Evolutionary conservation across 2,113 vertebrate genomes (phyloP).

Genomic region (Glareola pratincola): DNA sequence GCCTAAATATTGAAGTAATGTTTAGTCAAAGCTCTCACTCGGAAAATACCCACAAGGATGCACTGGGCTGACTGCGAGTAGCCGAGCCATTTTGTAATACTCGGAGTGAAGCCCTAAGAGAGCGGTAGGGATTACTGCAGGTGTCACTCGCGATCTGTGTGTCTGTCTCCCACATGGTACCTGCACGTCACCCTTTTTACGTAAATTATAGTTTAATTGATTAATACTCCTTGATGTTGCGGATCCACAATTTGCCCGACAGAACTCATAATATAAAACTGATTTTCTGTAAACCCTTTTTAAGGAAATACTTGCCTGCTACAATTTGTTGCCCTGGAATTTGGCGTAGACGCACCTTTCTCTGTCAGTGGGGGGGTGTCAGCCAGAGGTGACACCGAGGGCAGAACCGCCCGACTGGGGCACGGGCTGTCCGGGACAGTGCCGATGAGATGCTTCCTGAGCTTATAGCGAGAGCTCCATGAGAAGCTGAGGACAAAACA

Average conservation of each 20-base stretch:
- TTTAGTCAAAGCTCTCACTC: background rate
- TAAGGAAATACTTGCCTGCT: background rate
- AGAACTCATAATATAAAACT: background rate
- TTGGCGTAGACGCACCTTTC: background rate
- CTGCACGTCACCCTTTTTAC: background rate
- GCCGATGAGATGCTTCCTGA: background rate
- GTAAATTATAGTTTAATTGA: background rate
- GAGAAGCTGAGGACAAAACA: background rate
- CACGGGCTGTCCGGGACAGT: background rate
- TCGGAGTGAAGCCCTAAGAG: background rate
- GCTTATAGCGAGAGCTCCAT: background rate
- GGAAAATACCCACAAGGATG: background rate
- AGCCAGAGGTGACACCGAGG: background rate
- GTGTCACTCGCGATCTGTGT: too few relatives aligned
- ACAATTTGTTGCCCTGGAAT: background rate
- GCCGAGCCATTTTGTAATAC: background rate
- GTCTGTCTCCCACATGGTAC: background rate
- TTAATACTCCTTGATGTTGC: background rate
- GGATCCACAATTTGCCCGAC: background rate
- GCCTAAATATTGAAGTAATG: background rate
- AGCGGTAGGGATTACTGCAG: background rate
- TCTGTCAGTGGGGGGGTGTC: background rate
- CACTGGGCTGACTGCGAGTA: background rate
- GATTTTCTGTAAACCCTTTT: background rate
- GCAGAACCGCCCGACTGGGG: background rate